Evolutionary conservation across 2,888 invertebrate genomes (phyloP).

Genomic region (Venusia cambrica): DNA sequence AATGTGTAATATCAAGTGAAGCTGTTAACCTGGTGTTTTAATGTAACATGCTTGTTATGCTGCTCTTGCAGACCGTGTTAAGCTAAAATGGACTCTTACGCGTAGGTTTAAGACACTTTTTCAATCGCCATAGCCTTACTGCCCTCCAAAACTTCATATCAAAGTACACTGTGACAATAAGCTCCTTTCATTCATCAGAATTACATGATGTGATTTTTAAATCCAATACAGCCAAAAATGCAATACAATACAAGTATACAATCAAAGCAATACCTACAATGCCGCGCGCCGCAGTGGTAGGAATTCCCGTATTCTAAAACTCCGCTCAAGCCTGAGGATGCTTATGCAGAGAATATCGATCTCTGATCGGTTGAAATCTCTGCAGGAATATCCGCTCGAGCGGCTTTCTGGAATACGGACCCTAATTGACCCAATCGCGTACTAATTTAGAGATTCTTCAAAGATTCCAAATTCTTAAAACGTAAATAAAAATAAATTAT

Average conservation of each 20-base stretch:
- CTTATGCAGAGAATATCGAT: neutral
- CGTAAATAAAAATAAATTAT: conserved; percentile 79
- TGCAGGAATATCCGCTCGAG: too few species aligned
- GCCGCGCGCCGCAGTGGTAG: conserved; percentile 51
- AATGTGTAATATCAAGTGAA: conserved; percentile 70
- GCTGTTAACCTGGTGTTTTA: conserved; percentile 67
- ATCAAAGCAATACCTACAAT: conserved; percentile 59
- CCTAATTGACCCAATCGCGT: conserved; percentile 53
- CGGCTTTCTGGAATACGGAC: conserved; percentile 8
- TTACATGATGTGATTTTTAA: conserved; percentile 31
- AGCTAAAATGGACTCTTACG: conserved; percentile 57
- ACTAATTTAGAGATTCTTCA: conserved; percentile 73
- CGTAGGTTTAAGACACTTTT: conserved; percentile 54
- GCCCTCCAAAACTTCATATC: conserved; percentile 28
- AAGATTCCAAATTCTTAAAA: conserved; percentile 68
- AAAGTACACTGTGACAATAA: conserved; percentile 52
- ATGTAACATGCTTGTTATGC: conserved; percentile 61
- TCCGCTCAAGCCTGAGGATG: neutral
- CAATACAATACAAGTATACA: conserved; percentile 53
- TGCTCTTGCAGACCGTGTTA: conserved; percentile 59
- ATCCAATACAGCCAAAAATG: conserved; percentile 56
- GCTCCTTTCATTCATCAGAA: conserved; percentile 45
- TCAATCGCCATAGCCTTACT: conserved; percentile 46
- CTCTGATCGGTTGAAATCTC: too few species aligned
- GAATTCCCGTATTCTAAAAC: conserved; percentile 33